These are phyloP conservation scores for Sminthurinus aureus DNA, from an alignment of 2,888 invertebrate genomes.

Conservation along the genomic window DNA sequence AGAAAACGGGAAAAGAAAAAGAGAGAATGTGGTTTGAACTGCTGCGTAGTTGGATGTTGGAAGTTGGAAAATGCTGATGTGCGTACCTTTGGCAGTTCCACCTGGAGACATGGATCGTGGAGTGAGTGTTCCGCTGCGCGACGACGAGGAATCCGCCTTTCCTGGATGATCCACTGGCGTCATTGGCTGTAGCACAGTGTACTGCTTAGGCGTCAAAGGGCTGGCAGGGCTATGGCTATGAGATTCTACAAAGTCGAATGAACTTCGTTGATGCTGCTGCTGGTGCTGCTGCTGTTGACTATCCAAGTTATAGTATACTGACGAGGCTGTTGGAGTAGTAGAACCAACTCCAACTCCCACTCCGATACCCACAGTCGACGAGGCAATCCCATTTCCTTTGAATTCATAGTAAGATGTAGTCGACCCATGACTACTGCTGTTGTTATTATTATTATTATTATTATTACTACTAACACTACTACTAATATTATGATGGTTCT, in stretches of 20 bases:
- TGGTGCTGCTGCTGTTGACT: slow-evolving; percentile 38
- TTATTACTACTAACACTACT: background rate
- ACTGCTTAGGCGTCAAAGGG: slow-evolving; percentile 54
- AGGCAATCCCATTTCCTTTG: slow-evolving; percentile 32
- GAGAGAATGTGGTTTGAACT: background rate
- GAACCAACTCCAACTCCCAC: slow-evolving; percentile 5
- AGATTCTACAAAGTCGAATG: slow-evolving; percentile 53
- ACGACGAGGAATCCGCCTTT: slow-evolving; percentile 50
- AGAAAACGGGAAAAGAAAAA: slow-evolving; percentile 7
- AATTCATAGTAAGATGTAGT: slow-evolving; percentile 44
- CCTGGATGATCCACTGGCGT: slow-evolving; percentile 55
- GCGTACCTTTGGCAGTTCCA: slow-evolving; percentile 53
- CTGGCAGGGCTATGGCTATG: slow-evolving; percentile 46
- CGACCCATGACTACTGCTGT: slow-evolving; percentile 3
- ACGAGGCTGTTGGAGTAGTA: slow-evolving; percentile 40
- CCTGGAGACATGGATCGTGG: slow-evolving; percentile 49
- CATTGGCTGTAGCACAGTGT: slow-evolving; percentile 56
- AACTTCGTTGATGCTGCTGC: slow-evolving; percentile 43
- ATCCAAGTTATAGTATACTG: slow-evolving; percentile 50
- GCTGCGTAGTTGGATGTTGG: slow-evolving; percentile 37
- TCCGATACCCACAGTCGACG: background rate
- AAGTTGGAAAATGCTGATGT: slow-evolving; percentile 17
- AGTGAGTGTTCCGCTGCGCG: slow-evolving; percentile 53
- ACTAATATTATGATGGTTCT: background rate
- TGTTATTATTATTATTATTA: background rate